These are phyloP conservation scores for Arrhamphus sclerolepis DNA, from an alignment of 2,797 vertebrate species.

Conservation along the genomic window DNA sequence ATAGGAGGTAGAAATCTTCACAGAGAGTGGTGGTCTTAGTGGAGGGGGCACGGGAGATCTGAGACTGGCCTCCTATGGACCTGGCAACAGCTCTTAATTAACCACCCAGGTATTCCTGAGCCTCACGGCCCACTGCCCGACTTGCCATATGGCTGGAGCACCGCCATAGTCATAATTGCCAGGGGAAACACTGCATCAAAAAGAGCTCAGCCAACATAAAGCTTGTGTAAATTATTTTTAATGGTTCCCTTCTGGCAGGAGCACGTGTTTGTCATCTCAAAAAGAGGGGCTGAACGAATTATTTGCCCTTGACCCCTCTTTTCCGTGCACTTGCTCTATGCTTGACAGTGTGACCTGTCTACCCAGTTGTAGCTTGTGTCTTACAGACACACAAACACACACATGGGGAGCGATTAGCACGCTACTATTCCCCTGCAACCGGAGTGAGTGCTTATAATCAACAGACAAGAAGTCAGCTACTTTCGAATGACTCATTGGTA, in stretches of 20 bases:
- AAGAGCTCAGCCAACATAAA: slow-evolving; percentile 87
- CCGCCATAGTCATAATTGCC: slow-evolving; percentile 89
- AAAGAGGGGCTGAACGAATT: slow-evolving; percentile 68
- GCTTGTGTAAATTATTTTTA: slow-evolving; percentile 97
- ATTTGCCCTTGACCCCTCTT: slow-evolving; percentile 82
- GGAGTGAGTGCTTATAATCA: slow-evolving; percentile 54
- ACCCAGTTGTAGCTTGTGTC: slow-evolving; percentile 67
- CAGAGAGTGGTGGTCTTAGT: slow-evolving; percentile 64
- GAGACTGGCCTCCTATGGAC: slow-evolving; percentile 92
- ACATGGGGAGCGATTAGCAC: slow-evolving; percentile 49
- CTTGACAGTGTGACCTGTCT: slow-evolving; percentile 71
- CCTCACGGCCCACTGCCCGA: slow-evolving; percentile 87
- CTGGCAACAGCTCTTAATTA: slow-evolving; percentile 98
- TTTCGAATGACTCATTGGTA: slow-evolving; percentile 49
- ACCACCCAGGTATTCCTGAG: slow-evolving; percentile 98
- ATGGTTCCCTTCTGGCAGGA: slow-evolving; percentile 91
- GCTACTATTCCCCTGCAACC: slow-evolving; percentile 48
- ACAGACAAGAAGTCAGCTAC: slow-evolving; percentile 42
- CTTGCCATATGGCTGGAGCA: slow-evolving; percentile 96
- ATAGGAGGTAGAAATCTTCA: slow-evolving; percentile 65
- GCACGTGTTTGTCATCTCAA: slow-evolving; percentile 88
- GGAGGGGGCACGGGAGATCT: slow-evolving; percentile 87
- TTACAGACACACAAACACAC: slow-evolving; percentile 37
- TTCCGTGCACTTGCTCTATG: slow-evolving; percentile 70
- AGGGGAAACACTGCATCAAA: slow-evolving; percentile 94